Conservation (phyloP, 2,888 invertebrate genomes). For the Lasius platythorax region DNA sequence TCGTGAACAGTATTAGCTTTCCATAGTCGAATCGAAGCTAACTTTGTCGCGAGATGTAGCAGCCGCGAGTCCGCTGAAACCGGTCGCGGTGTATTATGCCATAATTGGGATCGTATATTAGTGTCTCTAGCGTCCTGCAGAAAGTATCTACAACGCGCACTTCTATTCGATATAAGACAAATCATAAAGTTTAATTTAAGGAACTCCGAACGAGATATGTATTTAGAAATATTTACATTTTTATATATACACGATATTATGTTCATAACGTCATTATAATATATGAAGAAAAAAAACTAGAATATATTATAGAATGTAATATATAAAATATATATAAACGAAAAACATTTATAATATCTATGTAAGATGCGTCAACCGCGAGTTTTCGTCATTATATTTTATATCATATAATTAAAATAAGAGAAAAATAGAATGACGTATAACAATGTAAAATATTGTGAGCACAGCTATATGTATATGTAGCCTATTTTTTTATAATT, state of each 20-base stretch:
- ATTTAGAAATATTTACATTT: neutral
- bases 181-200: neutral
- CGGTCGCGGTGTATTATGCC: conserved; percentile 51
- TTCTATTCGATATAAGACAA: conserved; percentile 14
- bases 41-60: conserved; percentile 21
- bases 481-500: neutral
- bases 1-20: conserved; percentile 26
- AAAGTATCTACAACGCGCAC: conserved; percentile 20
- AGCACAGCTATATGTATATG: neutral
- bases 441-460: neutral
- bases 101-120: conserved; percentile 51
- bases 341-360: neutral
- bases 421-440: neutral
- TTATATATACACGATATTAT: neutral
- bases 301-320: neutral
- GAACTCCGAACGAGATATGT: neutral
- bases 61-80: conserved; percentile 27
- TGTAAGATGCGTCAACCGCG: too few relatives aligned
- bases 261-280: too few relatives aligned
- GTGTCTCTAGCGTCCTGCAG: conserved; percentile 7
- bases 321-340: neutral
- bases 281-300: too few relatives aligned
- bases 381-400: neutral
- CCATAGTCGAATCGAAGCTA: neutral
- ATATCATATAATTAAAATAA: neutral